Conservation (phyloP, 2,797 vertebrate genomes). For the Dallia pectoralis region DNA sequence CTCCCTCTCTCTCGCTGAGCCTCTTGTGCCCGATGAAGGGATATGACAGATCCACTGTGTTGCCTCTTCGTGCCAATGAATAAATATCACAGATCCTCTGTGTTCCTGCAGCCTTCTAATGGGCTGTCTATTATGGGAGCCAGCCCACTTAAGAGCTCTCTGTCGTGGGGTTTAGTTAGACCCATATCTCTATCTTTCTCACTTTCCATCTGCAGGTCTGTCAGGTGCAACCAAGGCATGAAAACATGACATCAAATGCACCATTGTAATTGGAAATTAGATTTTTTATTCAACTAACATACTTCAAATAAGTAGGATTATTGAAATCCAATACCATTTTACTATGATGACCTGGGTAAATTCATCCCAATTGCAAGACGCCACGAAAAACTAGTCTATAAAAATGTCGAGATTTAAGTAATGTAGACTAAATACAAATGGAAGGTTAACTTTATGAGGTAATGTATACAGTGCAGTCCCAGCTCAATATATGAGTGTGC, state of each 20-base stretch:
- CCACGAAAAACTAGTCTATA: too few relatives aligned
- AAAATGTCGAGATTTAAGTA: too few relatives aligned
- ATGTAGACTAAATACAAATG: too few relatives aligned
- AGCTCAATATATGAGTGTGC: too few relatives aligned
- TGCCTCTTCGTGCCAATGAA: not conserved
- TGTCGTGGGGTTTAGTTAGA: not conserved
- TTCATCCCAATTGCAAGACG: too few relatives aligned
- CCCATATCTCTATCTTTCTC: conserved; percentile 3
- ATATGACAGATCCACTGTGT: not conserved
- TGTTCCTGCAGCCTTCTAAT: conserved; percentile 14
- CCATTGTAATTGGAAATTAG: too few relatives aligned
- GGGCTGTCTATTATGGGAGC: conserved; percentile 17
- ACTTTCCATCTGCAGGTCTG: conserved; percentile 11
- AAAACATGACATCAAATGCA: conserved; percentile 7
- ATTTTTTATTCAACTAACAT: too few relatives aligned
- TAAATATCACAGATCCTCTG: conserved; percentile 10
- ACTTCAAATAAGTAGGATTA: too few relatives aligned
- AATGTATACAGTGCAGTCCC: too few relatives aligned
- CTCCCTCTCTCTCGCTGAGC: not conserved
- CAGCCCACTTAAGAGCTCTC: conserved; percentile 5
- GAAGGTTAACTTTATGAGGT: too few relatives aligned
- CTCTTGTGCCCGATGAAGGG: not conserved
- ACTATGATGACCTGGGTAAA: too few relatives aligned
- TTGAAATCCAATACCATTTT: too few relatives aligned
- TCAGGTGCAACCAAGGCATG: not conserved